These are phyloP conservation scores for Microtus pennsylvanicus DNA, from an alignment of 2,113 vertebrate species.

Conservation along the genomic window DNA sequence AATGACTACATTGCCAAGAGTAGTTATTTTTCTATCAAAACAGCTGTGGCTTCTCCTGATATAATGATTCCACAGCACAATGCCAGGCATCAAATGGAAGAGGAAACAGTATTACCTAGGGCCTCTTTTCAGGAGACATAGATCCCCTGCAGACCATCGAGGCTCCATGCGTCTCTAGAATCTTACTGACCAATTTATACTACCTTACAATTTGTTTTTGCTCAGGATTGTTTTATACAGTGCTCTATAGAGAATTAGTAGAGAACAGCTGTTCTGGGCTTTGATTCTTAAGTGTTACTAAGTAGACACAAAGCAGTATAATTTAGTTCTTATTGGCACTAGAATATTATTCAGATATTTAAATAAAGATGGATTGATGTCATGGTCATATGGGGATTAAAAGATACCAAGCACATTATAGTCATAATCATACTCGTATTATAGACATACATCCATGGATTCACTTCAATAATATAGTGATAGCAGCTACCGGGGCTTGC, in stretches of 20 bases:
- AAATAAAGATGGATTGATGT: neutral
- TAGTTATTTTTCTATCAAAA: neutral
- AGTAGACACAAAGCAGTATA: neutral
- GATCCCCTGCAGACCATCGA: neutral
- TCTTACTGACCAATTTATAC: neutral
- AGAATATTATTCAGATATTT: neutral
- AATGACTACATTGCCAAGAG: neutral
- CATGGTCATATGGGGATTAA: neutral
- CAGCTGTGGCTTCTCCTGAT: neutral
- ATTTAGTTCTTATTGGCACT: neutral
- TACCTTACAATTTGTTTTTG: neutral
- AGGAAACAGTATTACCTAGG: fast-evolving
- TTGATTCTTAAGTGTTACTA: neutral
- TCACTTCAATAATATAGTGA: neutral
- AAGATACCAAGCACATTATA: neutral
- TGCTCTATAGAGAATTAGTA: neutral
- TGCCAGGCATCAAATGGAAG: neutral
- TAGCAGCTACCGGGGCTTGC: fast-evolving
- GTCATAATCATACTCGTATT: neutral
- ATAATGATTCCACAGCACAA: neutral
- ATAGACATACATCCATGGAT: neutral
- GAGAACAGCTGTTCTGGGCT: neutral
- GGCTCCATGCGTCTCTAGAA: neutral
- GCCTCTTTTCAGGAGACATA: neutral
- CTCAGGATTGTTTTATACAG: neutral